Conservation (phyloP, 2,797 vertebrate genomes). For the Enteromius mattozi region DNA sequence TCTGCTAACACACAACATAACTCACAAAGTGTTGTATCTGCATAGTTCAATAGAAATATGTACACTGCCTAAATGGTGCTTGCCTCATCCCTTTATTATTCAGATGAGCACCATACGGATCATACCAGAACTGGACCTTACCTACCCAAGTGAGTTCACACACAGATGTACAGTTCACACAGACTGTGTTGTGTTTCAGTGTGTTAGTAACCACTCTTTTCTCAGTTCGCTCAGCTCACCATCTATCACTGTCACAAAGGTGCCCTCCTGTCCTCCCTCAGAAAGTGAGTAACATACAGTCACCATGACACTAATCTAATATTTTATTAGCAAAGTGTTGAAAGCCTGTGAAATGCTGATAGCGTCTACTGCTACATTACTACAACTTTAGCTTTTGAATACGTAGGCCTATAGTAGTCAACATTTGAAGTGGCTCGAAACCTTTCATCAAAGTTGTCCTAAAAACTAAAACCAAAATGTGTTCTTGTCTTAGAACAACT, state of each 20-base stretch:
- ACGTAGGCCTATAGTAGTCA: background rate
- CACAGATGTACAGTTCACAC: background rate
- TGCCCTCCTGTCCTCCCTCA: constrained; percentile 41
- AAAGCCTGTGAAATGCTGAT: background rate
- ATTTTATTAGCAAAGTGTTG: background rate
- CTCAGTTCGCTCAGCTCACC: constrained; percentile 43
- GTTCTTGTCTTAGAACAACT: too few relatives aligned
- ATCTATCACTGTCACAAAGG: constrained; percentile 8
- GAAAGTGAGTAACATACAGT: constrained; percentile 50
- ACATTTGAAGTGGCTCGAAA: too few relatives aligned
- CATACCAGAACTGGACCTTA: background rate
- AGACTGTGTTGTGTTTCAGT: background rate
- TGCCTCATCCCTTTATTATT: background rate
- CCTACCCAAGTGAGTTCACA: constrained; percentile 22
- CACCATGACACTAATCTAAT: background rate
- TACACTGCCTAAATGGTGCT: background rate
- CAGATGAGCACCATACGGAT: constrained; percentile 25
- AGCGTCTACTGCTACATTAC: background rate
- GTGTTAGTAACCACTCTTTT: constrained; percentile 11
- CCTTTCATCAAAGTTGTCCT: too few relatives aligned
- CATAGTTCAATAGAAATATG: background rate
- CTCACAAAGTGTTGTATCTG: too few relatives aligned
- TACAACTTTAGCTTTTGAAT: background rate
- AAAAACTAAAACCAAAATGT: too few relatives aligned
- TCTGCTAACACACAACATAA: constrained; percentile 1